Base-by-base conservation (phyloP, 2,888 invertebrate species). In the Tenthredo scrophulariae region DNA sequence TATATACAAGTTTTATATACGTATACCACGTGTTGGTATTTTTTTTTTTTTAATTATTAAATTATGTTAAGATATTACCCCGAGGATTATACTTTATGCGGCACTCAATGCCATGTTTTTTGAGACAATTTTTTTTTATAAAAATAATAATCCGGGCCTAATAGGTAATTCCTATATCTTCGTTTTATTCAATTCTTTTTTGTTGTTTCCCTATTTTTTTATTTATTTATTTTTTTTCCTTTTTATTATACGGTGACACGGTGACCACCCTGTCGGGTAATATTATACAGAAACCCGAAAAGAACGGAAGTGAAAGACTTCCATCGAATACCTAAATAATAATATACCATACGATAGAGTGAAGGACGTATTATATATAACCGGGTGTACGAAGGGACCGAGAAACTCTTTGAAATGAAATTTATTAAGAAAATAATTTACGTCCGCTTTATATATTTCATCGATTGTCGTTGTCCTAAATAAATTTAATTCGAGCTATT, bases 271-370 rank as follows among this genome's bases (percentile, higher is more conserved):
- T 58, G 80, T 37, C 50, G 15, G 50, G 80, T 62, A 80, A 80
- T 80, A 40, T 80, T 80, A 80, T 62, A 80, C 58, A 13, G 80
- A 80, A 80, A 80, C 58, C 80, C 80, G 37, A 58, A 80, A 40
- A 40, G 80, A 62, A 80, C 58, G 80, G 80, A 80, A 80, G 80
- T 58, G 80, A 40, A 80, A 62, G 62, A 80, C 80, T 62, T 80
- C 33, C 26, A 62, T 80, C 62, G 80, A 80, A 80, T 80, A 80
- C 80, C 58, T 62, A 62, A 80, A 62, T 80, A 62, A 33, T 67
- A 67, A 26, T 62, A 54, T 5, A 62, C 22, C 62, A 13, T 22
- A 13, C 13, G 62, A 29, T 22, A 62, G 22, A 62, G 26, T 7
- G 58, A 62, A 62, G 67, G 33, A 33, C 67, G 67, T 29, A 33